Base-by-base conservation (phyloP, 2,113 vertebrate genomes). In the Urocolius indicus region DNA sequence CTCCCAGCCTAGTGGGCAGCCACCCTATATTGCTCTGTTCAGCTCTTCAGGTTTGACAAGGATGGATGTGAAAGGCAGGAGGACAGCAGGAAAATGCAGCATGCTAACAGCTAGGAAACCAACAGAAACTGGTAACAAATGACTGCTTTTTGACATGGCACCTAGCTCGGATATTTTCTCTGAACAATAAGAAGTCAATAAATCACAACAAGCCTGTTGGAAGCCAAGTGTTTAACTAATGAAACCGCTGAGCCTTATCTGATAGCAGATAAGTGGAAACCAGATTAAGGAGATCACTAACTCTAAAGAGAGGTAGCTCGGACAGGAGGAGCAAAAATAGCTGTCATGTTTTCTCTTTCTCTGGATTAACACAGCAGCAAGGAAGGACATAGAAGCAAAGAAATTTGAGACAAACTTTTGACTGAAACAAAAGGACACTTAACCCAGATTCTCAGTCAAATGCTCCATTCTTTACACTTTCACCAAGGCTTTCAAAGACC, bases 211-310 rank as follows among this genome's bases (percentile, higher is more conserved):
- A 90, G 43, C 23, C 57, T 74, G 73, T 16, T 38, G 89, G 80
- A 84, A 90, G 65, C 93, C 80, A 88, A 75, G 62, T 46, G 83
- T 95, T 97, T 96, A 61, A 76, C 49, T 84, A 93, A 67, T 91
- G 77, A 85, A 96, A 95, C 46, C 78, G 75, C 92, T 61, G 54
- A 82, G 59, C 41, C 79, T 96, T 97, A 94, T 96, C 96, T 96
- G 34, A 46, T 77, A 76, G 84, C 49, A 79, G 95, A 49, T 84
- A 93, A 96, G 83, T 13, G 41, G 88, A 49, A 94, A 86, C 57
- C 74, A 76, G 87, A 72, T 93, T 72, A 89, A 95, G 76, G 80
- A 95, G 61, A 92, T 93, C 92, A 32, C 77, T 77, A 77, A 46
- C 18, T 88, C 87, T 62, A 58, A 94, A 94, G 58, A 58, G 58